phyloP scores from a whole-genome alignment of 1,140 invertebrate species.

The Gryon sp. region DNA sequence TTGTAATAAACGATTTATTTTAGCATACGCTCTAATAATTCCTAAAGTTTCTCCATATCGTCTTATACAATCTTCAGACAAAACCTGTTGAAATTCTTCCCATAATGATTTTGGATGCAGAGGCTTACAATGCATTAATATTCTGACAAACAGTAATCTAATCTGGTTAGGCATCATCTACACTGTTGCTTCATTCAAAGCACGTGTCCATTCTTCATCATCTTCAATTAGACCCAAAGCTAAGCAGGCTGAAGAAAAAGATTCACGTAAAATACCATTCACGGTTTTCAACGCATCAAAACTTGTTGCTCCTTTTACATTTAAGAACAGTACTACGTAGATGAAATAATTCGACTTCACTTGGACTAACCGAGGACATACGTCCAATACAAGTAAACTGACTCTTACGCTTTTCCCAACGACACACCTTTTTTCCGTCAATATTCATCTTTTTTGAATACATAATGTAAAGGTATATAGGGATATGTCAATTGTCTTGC shows the following conservation, averaged over 20 bases:
- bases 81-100: too few relatives aligned
- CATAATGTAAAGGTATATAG: too few relatives aligned
- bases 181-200: neutral
- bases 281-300: neutral
- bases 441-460: neutral
- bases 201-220: neutral
- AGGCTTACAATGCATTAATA: too few relatives aligned
- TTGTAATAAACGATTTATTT: too few relatives aligned
- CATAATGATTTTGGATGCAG: too few relatives aligned
- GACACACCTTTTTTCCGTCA: too few relatives aligned
- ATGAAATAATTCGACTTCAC: neutral
- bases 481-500: too few relatives aligned
- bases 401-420: neutral
- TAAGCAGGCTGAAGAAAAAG: neutral
- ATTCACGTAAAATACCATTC: neutral
- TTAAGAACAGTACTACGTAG: neutral
- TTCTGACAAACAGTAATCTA: too few relatives aligned
- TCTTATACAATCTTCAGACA: too few relatives aligned
- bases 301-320: conserved; percentile 2
- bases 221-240: neutral
- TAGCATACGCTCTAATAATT: too few relatives aligned
- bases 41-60: too few relatives aligned
- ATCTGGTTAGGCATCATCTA: neutral
- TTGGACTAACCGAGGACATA: conserved; percentile 1
- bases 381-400: neutral